A percentile compares a stretch with the other conserved stretches of the same genome.
These are phyloP conservation scores for Graptemys geographica DNA, from an alignment of 2,797 vertebrate genomes.

Conservation along the genomic window DNA sequence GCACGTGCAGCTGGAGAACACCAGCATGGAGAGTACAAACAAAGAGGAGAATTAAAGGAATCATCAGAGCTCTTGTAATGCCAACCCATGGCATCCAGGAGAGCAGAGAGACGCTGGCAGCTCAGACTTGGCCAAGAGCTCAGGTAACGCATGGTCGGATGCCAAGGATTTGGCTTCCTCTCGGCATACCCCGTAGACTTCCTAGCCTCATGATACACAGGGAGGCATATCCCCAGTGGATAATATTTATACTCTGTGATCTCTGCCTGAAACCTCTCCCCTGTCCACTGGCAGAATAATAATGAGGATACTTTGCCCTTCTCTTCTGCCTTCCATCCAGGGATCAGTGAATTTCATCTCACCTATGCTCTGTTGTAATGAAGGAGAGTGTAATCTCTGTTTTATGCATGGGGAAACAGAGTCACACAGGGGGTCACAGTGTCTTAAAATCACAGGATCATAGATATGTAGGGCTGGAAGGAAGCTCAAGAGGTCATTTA, in stretches of 20 bases:
- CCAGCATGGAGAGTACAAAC: constrained; percentile 41
- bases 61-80: constrained; percentile 1
- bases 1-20: constrained; percentile 34
- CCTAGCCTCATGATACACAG: background rate
- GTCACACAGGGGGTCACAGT: background rate
- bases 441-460: background rate
- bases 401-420: background rate
- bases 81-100: background rate
- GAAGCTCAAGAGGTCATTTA: background rate
- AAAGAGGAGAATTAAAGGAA: constrained; percentile 29
- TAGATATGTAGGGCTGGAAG: background rate
- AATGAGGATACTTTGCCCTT: background rate
- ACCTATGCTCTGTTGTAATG: background rate
- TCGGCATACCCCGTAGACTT: background rate
- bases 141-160: background rate
- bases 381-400: background rate
- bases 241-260: background rate
- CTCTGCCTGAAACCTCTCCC: constrained; percentile 5
- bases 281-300: background rate
- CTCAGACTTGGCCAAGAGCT: background rate
- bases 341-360: background rate
- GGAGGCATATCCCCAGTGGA: background rate
- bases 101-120: background rate
- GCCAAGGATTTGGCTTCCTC: background rate
- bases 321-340: background rate